Evolutionary conservation across 2,888 invertebrate species (phyloP), one percentile per base, ranked within the genome.

Genomic region (Andrena dorsata): DNA sequence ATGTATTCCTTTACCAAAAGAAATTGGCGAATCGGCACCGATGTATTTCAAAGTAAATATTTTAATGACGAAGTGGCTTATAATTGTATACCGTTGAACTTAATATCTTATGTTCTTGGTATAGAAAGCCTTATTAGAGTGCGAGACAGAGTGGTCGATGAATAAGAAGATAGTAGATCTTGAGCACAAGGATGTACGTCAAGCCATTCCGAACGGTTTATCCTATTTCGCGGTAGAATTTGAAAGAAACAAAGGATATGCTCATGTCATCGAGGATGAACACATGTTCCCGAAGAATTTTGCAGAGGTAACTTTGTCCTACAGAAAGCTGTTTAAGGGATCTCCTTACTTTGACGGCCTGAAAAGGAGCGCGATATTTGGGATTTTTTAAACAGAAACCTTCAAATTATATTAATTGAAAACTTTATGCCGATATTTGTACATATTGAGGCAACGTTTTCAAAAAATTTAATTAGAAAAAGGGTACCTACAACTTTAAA

Each of bases 231-330:
- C 97, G 95, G 97, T 99, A 0, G 97, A 98, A 94, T 99, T 99
- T 95, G 99, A 98, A 23, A 96, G 97, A 94, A 96, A 97, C 60
- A 96, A 97, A 70, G 99, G 99, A 0, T 99, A 97, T 95, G 99
- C 98, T 64, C 99, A 99, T 94, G 98, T 99, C 0, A 98, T 99
- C 90, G 99, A 99, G 94, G 98, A 99, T 94, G 97, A 98, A 92
- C 95, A 96, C 75, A 93, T 96, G 53, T 99, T 99, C 94, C 98
- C 98, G 0, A 94, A 93, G 70, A 97, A 97, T 94, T 99, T 99
- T 95, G 99, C 98, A 5, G 97, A 98, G 95, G 98, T 97, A 94
- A 93, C 91, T 89, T 28, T 65, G 41, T 58, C n/a, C 47, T 28
- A 63, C 5, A 28, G 41, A 69, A n/a, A 56, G 5, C 30, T 49